A percentile compares a stretch with the other conserved stretches of the same genome.
Conservation (phyloP, 2,797 vertebrate genomes). For the Dendrocincla fuliginosa region DNA sequence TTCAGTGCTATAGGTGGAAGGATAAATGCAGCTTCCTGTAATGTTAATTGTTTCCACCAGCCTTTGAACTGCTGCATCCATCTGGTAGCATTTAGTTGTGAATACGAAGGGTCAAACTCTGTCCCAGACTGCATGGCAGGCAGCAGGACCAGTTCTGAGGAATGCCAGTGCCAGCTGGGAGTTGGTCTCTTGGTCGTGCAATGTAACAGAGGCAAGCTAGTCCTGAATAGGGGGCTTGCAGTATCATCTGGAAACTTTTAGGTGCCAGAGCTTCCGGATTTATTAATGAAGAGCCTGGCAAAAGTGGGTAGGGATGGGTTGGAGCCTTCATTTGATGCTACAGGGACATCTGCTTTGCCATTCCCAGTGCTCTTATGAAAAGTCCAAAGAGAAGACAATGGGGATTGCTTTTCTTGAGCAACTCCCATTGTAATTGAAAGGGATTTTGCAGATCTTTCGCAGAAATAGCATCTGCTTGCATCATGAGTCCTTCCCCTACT, state of each 20-base stretch:
- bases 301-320: not conserved
- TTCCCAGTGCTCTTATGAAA: not conserved
- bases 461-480: not conserved
- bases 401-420: conserved; percentile 7
- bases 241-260: not conserved
- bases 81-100: conserved; percentile 45
- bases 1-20: conserved; percentile 46
- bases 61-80: conserved; percentile 54
- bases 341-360: not conserved
- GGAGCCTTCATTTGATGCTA: not conserved
- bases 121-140: not conserved
- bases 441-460: not conserved
- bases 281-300: not conserved
- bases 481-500: not conserved
- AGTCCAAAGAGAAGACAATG: conserved; percentile 3
- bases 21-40: conserved; percentile 27
- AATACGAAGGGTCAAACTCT: not conserved
- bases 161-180: not conserved
- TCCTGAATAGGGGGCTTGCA: not conserved
- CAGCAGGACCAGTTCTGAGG: not conserved
- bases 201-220: not conserved
- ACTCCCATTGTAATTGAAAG: not conserved
- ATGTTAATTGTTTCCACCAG: conserved; percentile 44
- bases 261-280: not conserved
- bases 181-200: not conserved